Conservation (phyloP, 2,113 vertebrate species). For the Elachura formosa region DNA sequence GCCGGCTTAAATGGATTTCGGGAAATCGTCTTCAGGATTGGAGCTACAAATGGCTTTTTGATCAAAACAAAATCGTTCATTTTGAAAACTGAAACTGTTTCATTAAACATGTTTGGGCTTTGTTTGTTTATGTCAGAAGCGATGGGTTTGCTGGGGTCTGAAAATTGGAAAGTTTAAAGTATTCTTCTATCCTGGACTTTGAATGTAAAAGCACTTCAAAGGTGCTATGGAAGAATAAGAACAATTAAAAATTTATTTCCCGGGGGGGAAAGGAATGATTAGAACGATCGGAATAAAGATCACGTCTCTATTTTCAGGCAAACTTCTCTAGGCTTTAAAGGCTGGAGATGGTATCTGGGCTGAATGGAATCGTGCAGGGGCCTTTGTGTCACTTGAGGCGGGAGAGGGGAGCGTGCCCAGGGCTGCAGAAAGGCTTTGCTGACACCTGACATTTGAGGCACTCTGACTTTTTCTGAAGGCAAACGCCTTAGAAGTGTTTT, state of each 20-base stretch:
- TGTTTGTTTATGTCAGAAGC: slow-evolving; percentile 20
- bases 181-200: background rate
- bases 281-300: background rate
- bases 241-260: slow-evolving; percentile 55
- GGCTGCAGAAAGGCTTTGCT: slow-evolving; percentile 29
- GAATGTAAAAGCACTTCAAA: background rate
- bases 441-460: slow-evolving; percentile 38
- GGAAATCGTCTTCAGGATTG: background rate
- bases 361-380: background rate
- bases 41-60: slow-evolving; percentile 31
- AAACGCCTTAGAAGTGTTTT: background rate
- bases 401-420: background rate
- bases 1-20: background rate
- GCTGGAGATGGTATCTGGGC: background rate
- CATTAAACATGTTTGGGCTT: slow-evolving; percentile 58
- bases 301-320: background rate
- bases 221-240: slow-evolving; percentile 2
- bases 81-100: slow-evolving; percentile 38
- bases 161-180: slow-evolving; percentile 26
- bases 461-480: background rate
- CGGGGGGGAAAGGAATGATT: background rate
- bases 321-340: background rate
- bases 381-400: background rate
- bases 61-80: background rate
- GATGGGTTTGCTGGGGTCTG: background rate